Percentiles rank a stretch among this genome's conserved stretches.
Conservation (phyloP, 2,797 vertebrate genomes). For the Protosalanx chinensis region DNA sequence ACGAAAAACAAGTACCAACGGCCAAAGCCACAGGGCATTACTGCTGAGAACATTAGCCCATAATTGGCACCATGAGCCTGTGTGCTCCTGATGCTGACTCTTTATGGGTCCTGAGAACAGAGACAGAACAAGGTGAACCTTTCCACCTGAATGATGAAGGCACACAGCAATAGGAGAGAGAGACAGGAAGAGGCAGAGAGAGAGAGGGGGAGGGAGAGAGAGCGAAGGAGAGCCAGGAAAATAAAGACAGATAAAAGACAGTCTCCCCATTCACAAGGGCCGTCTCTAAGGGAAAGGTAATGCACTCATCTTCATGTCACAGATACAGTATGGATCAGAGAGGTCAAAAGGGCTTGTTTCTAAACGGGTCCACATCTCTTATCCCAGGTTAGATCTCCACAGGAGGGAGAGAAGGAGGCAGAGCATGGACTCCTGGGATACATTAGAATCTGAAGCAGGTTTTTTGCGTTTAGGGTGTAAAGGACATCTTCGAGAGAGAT, state of each 20-base stretch:
- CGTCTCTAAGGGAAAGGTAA: constrained; percentile 34
- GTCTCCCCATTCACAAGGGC: constrained; percentile 39
- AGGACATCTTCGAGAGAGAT: constrained; percentile 7
- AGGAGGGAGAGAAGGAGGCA: neutral
- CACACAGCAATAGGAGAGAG: constrained; percentile 13
- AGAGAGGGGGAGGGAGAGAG: neutral
- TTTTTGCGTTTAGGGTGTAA: constrained; percentile 7
- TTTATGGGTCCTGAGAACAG: neutral
- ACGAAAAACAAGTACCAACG: neutral
- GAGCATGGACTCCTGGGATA: constrained; percentile 16
- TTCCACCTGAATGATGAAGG: constrained; percentile 14
- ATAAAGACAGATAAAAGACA: neutral
- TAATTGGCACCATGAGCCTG: constrained; percentile 9
- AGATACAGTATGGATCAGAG: constrained; percentile 44
- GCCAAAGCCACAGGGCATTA: neutral
- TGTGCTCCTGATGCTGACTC: neutral
- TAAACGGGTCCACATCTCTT: constrained; percentile 19
- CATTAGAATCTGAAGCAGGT: constrained; percentile 16
- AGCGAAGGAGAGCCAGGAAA: neutral
- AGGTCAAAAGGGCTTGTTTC: constrained; percentile 48
- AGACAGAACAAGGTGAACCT: constrained; percentile 34
- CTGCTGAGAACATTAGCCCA: neutral
- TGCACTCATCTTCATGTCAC: constrained; percentile 53
- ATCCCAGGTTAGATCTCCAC: constrained; percentile 18
- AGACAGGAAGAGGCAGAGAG: neutral